Evolutionary conservation across 2,113 vertebrate species (phyloP).

Genomic region (Anhinga rufa): DNA sequence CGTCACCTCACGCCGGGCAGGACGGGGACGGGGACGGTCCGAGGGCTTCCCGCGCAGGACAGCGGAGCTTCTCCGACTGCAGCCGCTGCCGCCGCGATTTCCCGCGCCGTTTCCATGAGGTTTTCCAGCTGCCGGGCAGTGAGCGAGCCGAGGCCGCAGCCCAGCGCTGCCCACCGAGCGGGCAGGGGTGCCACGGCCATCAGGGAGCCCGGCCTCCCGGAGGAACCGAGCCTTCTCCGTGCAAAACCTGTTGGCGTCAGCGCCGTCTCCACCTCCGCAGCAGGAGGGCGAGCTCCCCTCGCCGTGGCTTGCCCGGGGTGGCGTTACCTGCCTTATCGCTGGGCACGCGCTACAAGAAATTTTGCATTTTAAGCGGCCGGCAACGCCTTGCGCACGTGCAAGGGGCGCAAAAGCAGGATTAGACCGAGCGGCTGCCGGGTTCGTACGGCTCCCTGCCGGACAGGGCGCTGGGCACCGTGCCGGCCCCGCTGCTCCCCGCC

Average conservation of each 20-base stretch:
- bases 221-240: background rate
- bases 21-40: no score
- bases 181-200: background rate
- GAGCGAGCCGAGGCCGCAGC: background rate
- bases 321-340: background rate
- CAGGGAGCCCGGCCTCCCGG: rapidly evolving
- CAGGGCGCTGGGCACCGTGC: background rate
- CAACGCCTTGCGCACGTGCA: rapidly evolving
- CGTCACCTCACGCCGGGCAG: background rate
- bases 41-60: background rate
- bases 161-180: background rate
- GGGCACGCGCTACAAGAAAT: background rate
- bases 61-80: background rate
- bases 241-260: background rate
- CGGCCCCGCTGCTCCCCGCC: background rate
- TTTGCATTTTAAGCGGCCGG: background rate
- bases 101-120: background rate
- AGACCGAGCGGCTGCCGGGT: background rate
- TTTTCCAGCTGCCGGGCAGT: background rate
- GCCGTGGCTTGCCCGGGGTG: no score
- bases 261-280: background rate
- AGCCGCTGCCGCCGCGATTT: background rate
- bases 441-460: background rate
- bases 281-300: background rate
- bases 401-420: background rate